Conservation (phyloP, 2,113 vertebrate species). For the Nothobranchius kuhntae region DNA sequence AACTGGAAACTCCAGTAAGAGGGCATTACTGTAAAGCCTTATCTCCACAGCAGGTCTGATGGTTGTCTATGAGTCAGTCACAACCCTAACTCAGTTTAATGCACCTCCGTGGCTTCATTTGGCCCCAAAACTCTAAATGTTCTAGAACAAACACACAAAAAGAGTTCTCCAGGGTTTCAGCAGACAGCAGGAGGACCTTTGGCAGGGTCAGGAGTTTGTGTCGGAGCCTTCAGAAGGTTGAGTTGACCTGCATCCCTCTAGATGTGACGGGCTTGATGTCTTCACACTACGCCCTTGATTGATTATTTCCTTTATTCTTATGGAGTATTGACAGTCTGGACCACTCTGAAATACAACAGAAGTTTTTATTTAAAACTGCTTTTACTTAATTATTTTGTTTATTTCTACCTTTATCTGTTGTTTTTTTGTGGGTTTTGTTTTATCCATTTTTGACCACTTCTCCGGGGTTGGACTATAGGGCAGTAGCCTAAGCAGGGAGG, state of each 20-base stretch:
- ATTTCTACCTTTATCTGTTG: no score
- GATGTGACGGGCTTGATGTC: constrained; percentile 22
- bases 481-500: no score
- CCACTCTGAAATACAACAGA: no score
- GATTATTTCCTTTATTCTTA: no score
- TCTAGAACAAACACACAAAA: neutral
- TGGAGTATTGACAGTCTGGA: no score
- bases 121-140: neutral
- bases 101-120: neutral
- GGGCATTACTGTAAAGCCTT: constrained; percentile 6
- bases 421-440: no score
- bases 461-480: no score
- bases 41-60: constrained; percentile 18
- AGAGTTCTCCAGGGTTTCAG: neutral
- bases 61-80: neutral
- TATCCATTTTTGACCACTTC: no score
- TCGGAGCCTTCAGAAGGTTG: neutral
- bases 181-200: neutral
- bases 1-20: constrained; percentile 8
- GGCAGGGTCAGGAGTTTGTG: constrained; percentile 5
- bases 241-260: constrained; percentile 16
- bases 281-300: neutral
- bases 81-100: neutral
- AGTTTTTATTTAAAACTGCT: no score
- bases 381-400: no score